These are phyloP conservation scores for Drosophila sp. DNA, from an alignment of 1,140 invertebrate species.

Conservation along the genomic window DNA sequence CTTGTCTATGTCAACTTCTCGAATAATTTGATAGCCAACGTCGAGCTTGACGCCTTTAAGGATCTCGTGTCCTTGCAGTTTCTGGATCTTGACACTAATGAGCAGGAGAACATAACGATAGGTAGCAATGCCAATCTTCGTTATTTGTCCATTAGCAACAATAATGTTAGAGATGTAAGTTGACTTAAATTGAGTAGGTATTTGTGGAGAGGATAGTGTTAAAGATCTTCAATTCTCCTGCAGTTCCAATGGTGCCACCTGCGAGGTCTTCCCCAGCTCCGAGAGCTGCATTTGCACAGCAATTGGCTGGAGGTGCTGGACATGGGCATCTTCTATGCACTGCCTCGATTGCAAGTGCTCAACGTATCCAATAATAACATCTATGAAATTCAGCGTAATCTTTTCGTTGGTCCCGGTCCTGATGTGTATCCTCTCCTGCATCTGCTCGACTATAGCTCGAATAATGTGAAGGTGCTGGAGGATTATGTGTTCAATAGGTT, in stretches of 20 bases:
- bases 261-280: constrained; percentile 48
- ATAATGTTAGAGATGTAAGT: constrained; percentile 68
- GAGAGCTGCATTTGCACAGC: constrained; percentile 59
- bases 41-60: constrained; percentile 56
- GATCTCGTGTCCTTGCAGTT: constrained; percentile 35
- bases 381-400: constrained; percentile 35
- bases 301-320: constrained; percentile 67
- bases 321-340: constrained; percentile 51
- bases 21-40: constrained; percentile 56
- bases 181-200: neutral
- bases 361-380: constrained; percentile 75
- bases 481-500: constrained; percentile 54
- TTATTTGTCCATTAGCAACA: constrained; percentile 65
- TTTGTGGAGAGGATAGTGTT: neutral
- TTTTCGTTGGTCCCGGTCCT: constrained; percentile 49
- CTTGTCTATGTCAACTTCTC: constrained; percentile 74
- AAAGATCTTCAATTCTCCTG: neutral
- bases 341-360: constrained; percentile 50
- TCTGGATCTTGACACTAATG: constrained; percentile 67
- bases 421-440: constrained; percentile 28
- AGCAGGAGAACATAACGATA: constrained; percentile 60
- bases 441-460: constrained; percentile 71
- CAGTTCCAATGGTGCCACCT: constrained; percentile 62
- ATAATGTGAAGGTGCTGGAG: constrained; percentile 56
- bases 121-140: constrained; percentile 51